A percentile compares a stretch with the other conserved stretches of the same genome.
phyloP scores from a whole-genome alignment of 2,797 vertebrate species.

The Urophycis tenuis region DNA sequence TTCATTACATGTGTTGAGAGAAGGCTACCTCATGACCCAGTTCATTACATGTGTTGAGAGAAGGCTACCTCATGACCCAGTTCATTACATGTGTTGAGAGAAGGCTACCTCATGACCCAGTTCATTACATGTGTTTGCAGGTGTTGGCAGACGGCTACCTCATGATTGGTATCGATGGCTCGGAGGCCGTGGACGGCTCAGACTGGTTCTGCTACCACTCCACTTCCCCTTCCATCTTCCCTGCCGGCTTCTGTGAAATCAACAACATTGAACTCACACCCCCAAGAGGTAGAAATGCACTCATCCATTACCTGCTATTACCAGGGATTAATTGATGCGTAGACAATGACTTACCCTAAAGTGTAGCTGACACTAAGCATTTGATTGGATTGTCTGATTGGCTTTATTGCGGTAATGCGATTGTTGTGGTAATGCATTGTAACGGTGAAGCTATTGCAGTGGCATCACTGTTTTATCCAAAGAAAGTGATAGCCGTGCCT shows the following conservation, averaged over 20 bases:
- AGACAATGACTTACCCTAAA: not conserved
- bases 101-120: not conserved
- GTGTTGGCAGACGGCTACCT: slow-evolving; percentile 97
- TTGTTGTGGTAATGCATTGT: too few relatives aligned
- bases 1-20: not conserved
- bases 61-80: not conserved
- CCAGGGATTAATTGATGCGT: not conserved
- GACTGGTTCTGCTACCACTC: slow-evolving; percentile 99
- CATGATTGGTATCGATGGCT: slow-evolving; percentile 98
- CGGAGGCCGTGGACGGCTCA: slow-evolving; percentile 95
- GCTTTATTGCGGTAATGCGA: not conserved
- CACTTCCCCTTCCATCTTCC: slow-evolving; percentile 95
- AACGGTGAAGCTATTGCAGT: not conserved
- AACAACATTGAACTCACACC: slow-evolving; percentile 96
- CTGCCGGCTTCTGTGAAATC: slow-evolving; percentile 99
- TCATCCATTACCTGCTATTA: not conserved
- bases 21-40: not conserved
- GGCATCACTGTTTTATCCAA: too few relatives aligned
- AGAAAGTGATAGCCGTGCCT: too few relatives aligned
- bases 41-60: not conserved
- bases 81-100: not conserved
- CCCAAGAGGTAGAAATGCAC: slow-evolving; percentile 79
- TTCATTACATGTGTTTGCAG: slow-evolving; percentile 51
- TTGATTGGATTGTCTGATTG: not conserved
- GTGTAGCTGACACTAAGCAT: not conserved